Base-by-base conservation (phyloP, 2,888 invertebrate genomes). In the Osmoderma eremita region DNA sequence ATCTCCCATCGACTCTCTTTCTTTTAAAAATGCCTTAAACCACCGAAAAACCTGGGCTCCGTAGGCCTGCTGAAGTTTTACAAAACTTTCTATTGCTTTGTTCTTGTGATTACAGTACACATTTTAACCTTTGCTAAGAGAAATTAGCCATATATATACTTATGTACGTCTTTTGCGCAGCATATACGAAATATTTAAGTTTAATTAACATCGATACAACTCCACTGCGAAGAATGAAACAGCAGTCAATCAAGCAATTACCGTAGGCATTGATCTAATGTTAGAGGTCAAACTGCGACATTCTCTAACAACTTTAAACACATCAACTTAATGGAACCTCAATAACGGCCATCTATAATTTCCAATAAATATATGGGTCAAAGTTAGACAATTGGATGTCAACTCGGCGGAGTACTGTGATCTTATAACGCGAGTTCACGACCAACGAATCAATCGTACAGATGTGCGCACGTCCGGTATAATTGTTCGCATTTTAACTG, bases 301-400 rank as follows among this genome's bases (percentile, higher is more conserved):
- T 61, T 45, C 30, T 45, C 30, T 61, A 61, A 45, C 30, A 13
- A 36, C 58, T 61, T 45, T 61, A 61, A 61, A 45, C 58, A 61
- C 17, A 61, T 61, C 58, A 61, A 2, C 17, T 15, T 61, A 61
- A 61, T 61, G 58, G 45, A 45, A 13, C 45, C 12, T 45, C 58
- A 61, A 61, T 61, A 61, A 61, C 42, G 45, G 15, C 45, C 45
- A 61, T 61, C 58, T 45, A 41, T 61, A 48, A 10, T 61, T 48
- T n/a, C 30, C 58, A 61, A 61, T 45, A 45, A 61, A 61, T 61
- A 42, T 45, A 45, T 61, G n/a, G 58, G 58, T 61, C 58, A 61
- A 61, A 61, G 58, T 61, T 61, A 61, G 45, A 61, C 18, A 24
- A 61, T 39, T 39, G 50, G 13, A 30, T 51, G 50, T 51, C 30